Evolutionary conservation across 2,888 invertebrate genomes (phyloP), one percentile per base, ranked within the genome.

Genomic region (Baccha elongata): DNA sequence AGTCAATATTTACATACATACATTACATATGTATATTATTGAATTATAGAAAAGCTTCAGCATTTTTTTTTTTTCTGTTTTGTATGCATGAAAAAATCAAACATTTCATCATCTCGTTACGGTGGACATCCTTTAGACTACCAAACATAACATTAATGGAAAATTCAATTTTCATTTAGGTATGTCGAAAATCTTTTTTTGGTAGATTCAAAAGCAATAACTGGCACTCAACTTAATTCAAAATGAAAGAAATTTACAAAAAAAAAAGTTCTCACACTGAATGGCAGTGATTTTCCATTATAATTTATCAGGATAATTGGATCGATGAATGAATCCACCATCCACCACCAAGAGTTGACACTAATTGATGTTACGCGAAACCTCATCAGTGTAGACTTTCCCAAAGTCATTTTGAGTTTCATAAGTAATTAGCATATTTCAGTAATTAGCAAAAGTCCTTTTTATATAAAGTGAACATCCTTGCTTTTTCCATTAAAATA

Each of bases 251-350:
- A 23, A 23, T 23, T 23, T 23, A 4, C n/a, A 8, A 13, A 53
- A 21, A 48, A 62, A 67, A 40, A 64, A 23, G 32, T 21, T 35
- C 60, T 11, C 7, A 40, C 46, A 37, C 23, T 37, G 37, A 48
- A 55, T 29, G 37, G 19, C 8, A 42, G 19, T 15, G 23, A 40
- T 68, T 73, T 73, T n/a, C n/a, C n/a, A n/a, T n/a, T n/a, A 23
- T 23, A 53, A 68, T 62, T 62, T 79, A 68, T 53, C 73, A 68
- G 46, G 40, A 62, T 79, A 73, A 79, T 73, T 73, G 58, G 32
- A 79, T 79, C 40, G 53, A 67, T 55, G 42, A 48, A 67, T 55
- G 42, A 65, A 53, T 55, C 7, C n/a, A n/a, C n/a, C 13, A 21
- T n/a, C 35, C n/a, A 15, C 26, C 71, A 58, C 29, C 53, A 62